Evolutionary conservation across 2,113 vertebrate species (phyloP).

Genomic region (Rutilus rutilus): DNA sequence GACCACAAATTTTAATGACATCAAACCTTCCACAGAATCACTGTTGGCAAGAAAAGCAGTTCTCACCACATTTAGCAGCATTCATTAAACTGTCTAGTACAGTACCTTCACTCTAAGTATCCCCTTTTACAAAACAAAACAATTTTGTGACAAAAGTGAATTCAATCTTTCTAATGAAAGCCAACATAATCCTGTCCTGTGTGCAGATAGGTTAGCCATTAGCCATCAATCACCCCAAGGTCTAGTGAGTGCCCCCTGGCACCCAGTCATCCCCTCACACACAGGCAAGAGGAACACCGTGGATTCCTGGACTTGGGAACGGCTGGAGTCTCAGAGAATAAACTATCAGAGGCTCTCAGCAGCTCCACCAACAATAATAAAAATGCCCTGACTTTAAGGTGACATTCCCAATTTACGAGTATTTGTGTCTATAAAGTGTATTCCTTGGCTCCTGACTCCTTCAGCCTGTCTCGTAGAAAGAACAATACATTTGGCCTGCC

Average conservation of each 20-base stretch:
- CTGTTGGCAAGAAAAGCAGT: conserved; percentile 23
- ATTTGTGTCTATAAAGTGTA: conserved; percentile 95
- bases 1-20: conserved; percentile 30
- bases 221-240: conserved; percentile 87
- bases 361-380: conserved; percentile 91
- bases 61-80: conserved; percentile 31
- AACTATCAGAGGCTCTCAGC: conserved; percentile 87
- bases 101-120: conserved; percentile 6
- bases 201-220: conserved; percentile 89
- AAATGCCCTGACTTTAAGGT: conserved; percentile 90
- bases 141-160: conserved; percentile 10
- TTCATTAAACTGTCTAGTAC: conserved; percentile 10
- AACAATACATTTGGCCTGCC: conserved; percentile 84
- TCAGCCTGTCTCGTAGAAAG: conserved; percentile 83
- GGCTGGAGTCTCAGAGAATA: conserved; percentile 85
- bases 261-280: conserved; percentile 79
- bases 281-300: conserved; percentile 80
- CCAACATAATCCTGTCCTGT: conserved; percentile 78
- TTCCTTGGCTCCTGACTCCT: conserved; percentile 88
- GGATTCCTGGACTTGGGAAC: conserved; percentile 80
- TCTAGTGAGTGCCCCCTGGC: conserved; percentile 86
- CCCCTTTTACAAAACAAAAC: neutral
- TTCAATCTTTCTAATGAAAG: conserved; percentile 38
- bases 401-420: conserved; percentile 92
- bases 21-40: conserved; percentile 27